These are phyloP conservation scores for Tyto alba DNA, from an alignment of 2,113 vertebrate genomes.

Conservation along the genomic window DNA sequence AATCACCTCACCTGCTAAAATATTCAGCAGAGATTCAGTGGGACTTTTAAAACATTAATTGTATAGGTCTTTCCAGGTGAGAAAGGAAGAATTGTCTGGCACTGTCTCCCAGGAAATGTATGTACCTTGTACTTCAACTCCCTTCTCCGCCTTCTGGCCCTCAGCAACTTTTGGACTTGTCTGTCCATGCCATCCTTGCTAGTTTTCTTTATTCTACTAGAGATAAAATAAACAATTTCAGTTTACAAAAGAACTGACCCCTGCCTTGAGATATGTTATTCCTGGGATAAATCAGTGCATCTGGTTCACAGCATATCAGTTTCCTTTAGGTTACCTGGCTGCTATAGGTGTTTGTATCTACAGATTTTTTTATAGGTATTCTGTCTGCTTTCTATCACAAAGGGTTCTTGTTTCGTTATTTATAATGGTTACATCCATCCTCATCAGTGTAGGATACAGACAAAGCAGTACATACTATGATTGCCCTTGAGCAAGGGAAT, in stretches of 20 bases:
- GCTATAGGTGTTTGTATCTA: neutral
- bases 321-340: neutral
- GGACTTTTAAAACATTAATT: slow-evolving; percentile 41
- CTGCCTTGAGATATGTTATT: neutral
- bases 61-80: slow-evolving; percentile 2
- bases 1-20: slow-evolving; percentile 19
- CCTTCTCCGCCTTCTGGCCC: neutral
- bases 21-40: slow-evolving; percentile 17
- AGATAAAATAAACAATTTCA: neutral
- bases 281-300: neutral
- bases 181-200: neutral
- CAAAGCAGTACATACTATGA: neutral
- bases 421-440: neutral
- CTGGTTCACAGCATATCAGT: neutral
- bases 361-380: neutral
- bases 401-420: neutral
- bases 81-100: neutral
- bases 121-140: neutral
- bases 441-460: neutral
- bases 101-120: neutral
- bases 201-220: neutral
- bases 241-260: neutral
- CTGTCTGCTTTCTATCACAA: neutral
- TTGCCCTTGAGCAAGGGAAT: neutral
- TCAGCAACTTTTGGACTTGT: neutral